A percentile compares a stretch with the other conserved stretches of the same genome.
These are phyloP conservation scores for Zoroaster sp. DNA, from an alignment of 53 echinoderm and acorn worm species.

Conservation along the genomic window DNA sequence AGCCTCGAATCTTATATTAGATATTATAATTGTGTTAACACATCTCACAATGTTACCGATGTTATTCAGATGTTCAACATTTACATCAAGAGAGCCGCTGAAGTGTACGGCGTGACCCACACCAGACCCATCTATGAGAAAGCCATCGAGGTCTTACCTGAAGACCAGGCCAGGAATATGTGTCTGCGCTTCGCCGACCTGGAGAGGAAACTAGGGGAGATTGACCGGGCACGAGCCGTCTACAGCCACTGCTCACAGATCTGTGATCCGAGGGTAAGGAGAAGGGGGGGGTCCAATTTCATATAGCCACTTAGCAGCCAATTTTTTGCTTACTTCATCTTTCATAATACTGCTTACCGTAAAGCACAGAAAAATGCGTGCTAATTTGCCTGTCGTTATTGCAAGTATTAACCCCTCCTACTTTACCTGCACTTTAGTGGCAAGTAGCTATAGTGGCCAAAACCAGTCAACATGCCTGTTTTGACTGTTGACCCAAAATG, in stretches of 20 bases:
- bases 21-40: background rate
- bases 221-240: conserved; percentile 94
- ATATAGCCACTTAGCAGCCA: no score
- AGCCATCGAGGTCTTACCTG: conserved; percentile 77
- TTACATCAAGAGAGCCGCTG: conserved; percentile 97
- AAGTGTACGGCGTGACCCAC: conserved; percentile 96
- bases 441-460: no score
- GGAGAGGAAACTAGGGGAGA: conserved; percentile 97
- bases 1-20: no score
- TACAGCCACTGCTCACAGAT: conserved; percentile 98
- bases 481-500: no score
- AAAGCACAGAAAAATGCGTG: no score
- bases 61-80: conserved; percentile 88
- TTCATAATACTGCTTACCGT: no score
- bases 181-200: conserved; percentile 93
- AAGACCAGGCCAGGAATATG: conserved; percentile 85
- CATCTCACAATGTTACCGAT: background rate
- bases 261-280: conserved; percentile 96
- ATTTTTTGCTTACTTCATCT: no score
- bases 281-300: no score
- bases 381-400: no score
- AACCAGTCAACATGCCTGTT: no score
- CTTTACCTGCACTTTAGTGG: no score
- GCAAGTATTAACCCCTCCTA: no score
- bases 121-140: conserved; percentile 96